Conservation (phyloP, 2,888 invertebrate species). For the Calameuta pallipes region DNA sequence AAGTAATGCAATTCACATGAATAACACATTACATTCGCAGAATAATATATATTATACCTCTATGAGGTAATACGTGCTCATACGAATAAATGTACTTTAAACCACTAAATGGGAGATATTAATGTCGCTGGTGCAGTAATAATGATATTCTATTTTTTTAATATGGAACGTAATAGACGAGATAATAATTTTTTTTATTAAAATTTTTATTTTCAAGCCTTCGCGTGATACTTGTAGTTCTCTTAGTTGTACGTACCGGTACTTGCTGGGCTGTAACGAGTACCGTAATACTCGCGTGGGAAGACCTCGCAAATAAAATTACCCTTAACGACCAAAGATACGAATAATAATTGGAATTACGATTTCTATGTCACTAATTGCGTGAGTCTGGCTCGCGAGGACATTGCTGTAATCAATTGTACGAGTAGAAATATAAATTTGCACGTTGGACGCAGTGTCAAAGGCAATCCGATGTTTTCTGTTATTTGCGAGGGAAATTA, state of each 20-base stretch:
- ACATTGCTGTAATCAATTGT: background rate
- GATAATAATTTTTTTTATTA: background rate
- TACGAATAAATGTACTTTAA: background rate
- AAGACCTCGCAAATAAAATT: slow-evolving; percentile 28
- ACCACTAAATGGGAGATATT: background rate
- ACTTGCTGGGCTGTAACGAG: background rate
- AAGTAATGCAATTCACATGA: background rate
- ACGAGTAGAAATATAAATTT: background rate
- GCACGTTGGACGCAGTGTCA: background rate
- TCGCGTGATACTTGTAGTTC: background rate
- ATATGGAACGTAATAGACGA: background rate
- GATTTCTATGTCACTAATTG: slow-evolving; percentile 40
- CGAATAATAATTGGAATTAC: slow-evolving; percentile 27
- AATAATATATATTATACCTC: background rate
- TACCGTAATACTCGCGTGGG: slow-evolving; percentile 13
- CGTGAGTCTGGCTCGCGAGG: slow-evolving; percentile 3
- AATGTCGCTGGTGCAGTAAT: background rate
- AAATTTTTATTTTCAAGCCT: background rate
- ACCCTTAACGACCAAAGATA: slow-evolving; percentile 18
- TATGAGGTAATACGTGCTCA: background rate
- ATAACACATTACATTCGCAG: background rate
- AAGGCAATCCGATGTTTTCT: background rate
- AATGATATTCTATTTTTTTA: background rate
- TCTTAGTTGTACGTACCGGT: background rate
- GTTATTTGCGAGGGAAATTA: background rate